Evolutionary conservation across 23 tunicate species (phyloP).

Genomic region (Diplosoma virens): DNA sequence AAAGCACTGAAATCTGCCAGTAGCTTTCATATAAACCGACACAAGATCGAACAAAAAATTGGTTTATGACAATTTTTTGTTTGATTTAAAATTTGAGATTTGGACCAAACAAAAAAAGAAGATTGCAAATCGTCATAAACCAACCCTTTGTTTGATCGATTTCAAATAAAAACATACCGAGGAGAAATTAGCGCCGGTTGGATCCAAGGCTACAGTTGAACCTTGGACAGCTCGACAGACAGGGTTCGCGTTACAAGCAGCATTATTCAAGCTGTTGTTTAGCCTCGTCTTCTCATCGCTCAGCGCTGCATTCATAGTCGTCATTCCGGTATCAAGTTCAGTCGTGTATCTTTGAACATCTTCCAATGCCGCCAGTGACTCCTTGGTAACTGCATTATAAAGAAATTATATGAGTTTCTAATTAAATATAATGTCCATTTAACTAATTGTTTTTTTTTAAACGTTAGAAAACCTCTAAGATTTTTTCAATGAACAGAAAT

Average conservation of each 20-base stretch:
- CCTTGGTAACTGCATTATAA: slow-evolving; percentile 1
- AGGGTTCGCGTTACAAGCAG: neutral
- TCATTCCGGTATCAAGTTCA: slow-evolving; percentile 26
- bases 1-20: too few species aligned
- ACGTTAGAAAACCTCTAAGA: too few species aligned
- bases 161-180: slow-evolving; percentile 56
- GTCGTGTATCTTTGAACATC: slow-evolving; percentile 25
- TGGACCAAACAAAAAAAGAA: too few species aligned
- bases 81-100: too few species aligned
- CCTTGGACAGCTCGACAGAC: neutral
- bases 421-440: neutral
- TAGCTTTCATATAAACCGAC: too few species aligned
- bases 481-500: too few species aligned
- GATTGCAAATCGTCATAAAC: neutral
- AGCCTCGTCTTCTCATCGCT: neutral
- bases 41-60: too few species aligned
- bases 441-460: too few species aligned
- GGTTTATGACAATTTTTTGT: too few species aligned
- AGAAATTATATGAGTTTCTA: neutral
- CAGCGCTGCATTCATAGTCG: slow-evolving; percentile 7
- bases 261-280: neutral
- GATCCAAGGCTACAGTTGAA: neutral
- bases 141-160: too few species aligned
- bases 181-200: slow-evolving; percentile 54
- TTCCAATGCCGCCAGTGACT: slow-evolving; percentile 10